Percentiles rank a stretch among this genome's conserved stretches.
These are phyloP conservation scores for Beris morrisii DNA, from an alignment of 2,888 invertebrate genomes.

Conservation along the genomic window DNA sequence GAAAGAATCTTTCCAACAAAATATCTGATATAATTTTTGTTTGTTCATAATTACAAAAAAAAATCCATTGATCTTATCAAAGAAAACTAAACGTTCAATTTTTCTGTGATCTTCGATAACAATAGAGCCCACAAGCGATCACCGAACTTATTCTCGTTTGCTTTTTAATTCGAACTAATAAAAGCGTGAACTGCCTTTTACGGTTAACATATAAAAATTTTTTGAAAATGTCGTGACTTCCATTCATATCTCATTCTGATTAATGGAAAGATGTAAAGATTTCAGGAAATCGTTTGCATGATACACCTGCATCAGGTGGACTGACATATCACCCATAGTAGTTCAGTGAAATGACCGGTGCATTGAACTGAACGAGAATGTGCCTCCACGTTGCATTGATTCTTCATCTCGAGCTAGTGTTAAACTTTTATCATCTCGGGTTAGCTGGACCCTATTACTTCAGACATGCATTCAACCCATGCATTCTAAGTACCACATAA, in stretches of 20 bases:
- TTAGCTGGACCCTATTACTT: neutral
- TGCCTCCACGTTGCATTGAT: slow-evolving; percentile 8
- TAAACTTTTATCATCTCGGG: slow-evolving; percentile 3
- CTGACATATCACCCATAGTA: slow-evolving; percentile 13
- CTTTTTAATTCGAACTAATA: slow-evolving; percentile 1
- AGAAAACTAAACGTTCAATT: too few species aligned
- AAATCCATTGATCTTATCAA: too few species aligned
- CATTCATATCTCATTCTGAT: slow-evolving; percentile 32
- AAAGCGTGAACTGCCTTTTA: slow-evolving; percentile 24
- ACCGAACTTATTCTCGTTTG: neutral
- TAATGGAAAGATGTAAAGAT: slow-evolving; percentile 28
- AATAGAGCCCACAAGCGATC: too few species aligned
- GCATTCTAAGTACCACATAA: slow-evolving; percentile 16
- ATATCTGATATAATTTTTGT: too few species aligned
- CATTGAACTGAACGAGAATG: slow-evolving; percentile 19
- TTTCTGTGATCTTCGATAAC: too few species aligned
- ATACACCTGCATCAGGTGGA: slow-evolving; percentile 32
- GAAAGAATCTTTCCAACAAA: too few species aligned
- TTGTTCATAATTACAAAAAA: too few species aligned
- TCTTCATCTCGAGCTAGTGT: slow-evolving; percentile 2
- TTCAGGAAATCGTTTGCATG: slow-evolving; percentile 27
- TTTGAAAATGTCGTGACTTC: slow-evolving; percentile 32
- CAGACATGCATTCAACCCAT: slow-evolving; percentile 1
- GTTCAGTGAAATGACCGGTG: slow-evolving; percentile 23
- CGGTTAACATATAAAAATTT: slow-evolving; percentile 14